Base-by-base conservation (phyloP, 1,140 invertebrate species). In the Mactra quadrangularis region DNA sequence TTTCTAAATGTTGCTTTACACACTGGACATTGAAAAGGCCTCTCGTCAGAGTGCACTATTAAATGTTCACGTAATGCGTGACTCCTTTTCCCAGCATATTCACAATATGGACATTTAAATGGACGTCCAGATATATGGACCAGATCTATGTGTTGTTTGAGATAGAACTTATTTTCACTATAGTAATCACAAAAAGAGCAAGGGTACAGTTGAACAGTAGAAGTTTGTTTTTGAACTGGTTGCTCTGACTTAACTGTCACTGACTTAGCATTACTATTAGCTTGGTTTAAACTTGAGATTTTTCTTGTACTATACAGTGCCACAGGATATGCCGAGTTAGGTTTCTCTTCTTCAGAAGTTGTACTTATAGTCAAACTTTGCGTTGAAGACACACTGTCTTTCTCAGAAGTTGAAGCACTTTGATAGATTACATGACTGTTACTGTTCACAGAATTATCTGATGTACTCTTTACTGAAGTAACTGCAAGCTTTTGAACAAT, bases 1-100 rank as follows among this genome's bases (percentile, higher is more conserved):
- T 93, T 92, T 45, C 91, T 85, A 71, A 93, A 93, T 1, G 90
- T 91, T 25, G 92, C 92, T 86, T 92, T 92, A 82, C 92, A 93
- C 57, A 89, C 87, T 17, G 41, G 75, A 86, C 92, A 93, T 22
- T 88, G 87, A 83, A 85, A 92, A 9, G 92, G 92, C n/a, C 91
- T 66, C 29, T 91, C 89, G 27, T 89, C 89, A 15, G 91, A 91
- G 76, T 93, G 92, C 11, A 93, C 91, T 22, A 93, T 87, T 41
- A 93, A 55, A 66, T 93, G 92, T 78, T 93, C 92, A 29, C 91
- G 87, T 25, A 93, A 59, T 6, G 91, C 89, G 64, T 92, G 90
- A 55, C 91, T 90, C 0, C 92, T 87, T 79, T 93, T 93, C 7
- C 92, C 92, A 53, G 92, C 92, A 84, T 93, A 93, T 79, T 93